Percentiles rank a stretch among this genome's conserved stretches.
Conservation (phyloP, 1,140 invertebrate species). For the Listronotus bonariensis region DNA sequence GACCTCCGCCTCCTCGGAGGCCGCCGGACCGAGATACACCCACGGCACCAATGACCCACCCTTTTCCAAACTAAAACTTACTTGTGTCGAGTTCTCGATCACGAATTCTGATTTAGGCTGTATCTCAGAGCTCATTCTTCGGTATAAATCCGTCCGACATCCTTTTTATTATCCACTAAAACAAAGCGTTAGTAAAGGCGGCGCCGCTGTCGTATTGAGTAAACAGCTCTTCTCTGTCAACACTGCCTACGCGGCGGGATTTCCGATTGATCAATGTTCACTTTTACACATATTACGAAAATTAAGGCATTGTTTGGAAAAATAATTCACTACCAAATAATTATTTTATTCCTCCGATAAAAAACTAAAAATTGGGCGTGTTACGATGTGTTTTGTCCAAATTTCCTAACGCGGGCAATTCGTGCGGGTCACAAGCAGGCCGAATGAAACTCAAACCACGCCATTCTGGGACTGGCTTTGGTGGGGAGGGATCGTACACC, state of each 20-base stretch:
- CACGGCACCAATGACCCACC: constrained; percentile 31
- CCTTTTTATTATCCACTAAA: constrained; percentile 14
- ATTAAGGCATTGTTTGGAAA: not conserved
- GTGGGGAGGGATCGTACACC: constrained; percentile 42
- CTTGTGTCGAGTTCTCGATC: constrained; percentile 39
- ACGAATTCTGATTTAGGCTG: constrained; percentile 31
- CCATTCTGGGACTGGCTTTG: constrained; percentile 53
- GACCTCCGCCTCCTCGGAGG: constrained; percentile 34
- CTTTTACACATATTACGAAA: constrained; percentile 19
- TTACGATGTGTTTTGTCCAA: constrained; percentile 37
- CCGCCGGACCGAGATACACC: constrained; percentile 34
- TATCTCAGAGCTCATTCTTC: constrained; percentile 40
- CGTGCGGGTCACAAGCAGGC: constrained; percentile 50
- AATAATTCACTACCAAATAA: not conserved
- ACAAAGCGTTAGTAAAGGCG: constrained; percentile 1
- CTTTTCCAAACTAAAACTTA: constrained; percentile 30
- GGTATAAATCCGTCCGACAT: constrained; percentile 22
- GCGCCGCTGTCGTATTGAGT: constrained; percentile 17
- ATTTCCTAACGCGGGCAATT: constrained; percentile 47
- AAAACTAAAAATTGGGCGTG: constrained; percentile 49
- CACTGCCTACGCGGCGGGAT: constrained; percentile 15
- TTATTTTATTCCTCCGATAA: constrained; percentile 28
- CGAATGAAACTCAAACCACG: constrained; percentile 53
- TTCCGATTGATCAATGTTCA: constrained; percentile 11
- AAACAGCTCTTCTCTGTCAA: constrained; percentile 23